Percentiles rank a stretch among this genome's conserved stretches.
Conservation (phyloP, 2,113 vertebrate species). For the Galbula dea region DNA sequence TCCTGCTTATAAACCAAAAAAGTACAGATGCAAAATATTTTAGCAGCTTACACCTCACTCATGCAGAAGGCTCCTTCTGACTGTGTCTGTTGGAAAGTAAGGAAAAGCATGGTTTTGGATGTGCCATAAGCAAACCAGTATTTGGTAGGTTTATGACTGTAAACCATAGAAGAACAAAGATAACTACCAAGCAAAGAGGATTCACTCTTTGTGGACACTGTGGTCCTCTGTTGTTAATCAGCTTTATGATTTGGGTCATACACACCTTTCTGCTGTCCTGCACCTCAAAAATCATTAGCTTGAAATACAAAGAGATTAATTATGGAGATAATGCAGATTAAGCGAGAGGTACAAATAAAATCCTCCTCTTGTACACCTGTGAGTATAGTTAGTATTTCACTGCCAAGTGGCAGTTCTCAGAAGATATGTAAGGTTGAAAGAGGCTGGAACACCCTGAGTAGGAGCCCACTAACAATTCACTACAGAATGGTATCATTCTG, state of each 20-base stretch:
- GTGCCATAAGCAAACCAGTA: background rate
- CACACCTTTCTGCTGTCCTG: background rate
- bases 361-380: background rate
- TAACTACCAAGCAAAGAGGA: background rate
- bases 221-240: background rate
- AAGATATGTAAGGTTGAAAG: background rate
- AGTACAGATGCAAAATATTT: background rate
- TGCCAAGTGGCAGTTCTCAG: background rate
- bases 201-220: background rate
- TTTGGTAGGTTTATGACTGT: background rate
- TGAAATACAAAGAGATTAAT: constrained; percentile 36
- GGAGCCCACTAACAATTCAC: background rate
- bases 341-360: background rate
- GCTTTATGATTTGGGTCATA: background rate
- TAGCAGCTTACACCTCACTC: background rate
- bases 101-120: background rate
- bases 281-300: constrained; percentile 32
- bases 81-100: background rate
- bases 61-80: background rate
- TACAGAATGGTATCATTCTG: background rate
- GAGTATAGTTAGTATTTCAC: background rate
- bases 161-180: background rate
- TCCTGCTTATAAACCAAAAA: background rate
- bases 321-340: constrained; percentile 7
- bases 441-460: background rate